Conservation (phyloP, 2,888 invertebrate genomes). For the Chalcosyrphus nemorum region DNA sequence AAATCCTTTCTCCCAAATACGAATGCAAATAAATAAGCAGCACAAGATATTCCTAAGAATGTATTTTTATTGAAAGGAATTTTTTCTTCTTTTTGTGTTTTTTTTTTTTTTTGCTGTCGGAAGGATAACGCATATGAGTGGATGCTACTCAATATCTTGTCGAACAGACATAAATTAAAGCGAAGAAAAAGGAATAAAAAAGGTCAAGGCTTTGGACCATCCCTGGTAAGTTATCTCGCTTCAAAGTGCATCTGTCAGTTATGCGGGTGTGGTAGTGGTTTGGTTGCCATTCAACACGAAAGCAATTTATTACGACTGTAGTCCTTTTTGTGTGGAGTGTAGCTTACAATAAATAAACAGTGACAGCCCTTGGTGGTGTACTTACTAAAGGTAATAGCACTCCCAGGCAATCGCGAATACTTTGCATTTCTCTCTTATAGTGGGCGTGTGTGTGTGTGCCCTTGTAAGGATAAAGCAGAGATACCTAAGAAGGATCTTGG, state of each 20-base stretch:
- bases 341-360: constrained; percentile 64
- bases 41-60: background rate
- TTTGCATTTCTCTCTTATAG: constrained; percentile 13
- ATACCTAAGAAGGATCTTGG: constrained; percentile 19
- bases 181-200: no score
- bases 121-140: constrained; percentile 13
- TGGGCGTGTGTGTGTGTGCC: constrained; percentile 4
- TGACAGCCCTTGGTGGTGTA: constrained; percentile 49
- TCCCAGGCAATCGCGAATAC: constrained; percentile 46
- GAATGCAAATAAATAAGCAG: background rate
- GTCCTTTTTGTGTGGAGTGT: constrained; percentile 30
- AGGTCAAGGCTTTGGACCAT: constrained; percentile 53
- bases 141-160: constrained; percentile 49
- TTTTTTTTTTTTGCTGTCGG: background rate
- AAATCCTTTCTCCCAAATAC: background rate
- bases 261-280: constrained; percentile 20
- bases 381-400: background rate
- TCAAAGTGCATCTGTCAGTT: constrained; percentile 57
- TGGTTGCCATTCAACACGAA: constrained; percentile 35
- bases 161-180: constrained; percentile 14
- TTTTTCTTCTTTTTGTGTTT: no score
- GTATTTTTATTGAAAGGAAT: background rate
- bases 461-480: constrained; percentile 6
- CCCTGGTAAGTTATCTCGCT: constrained; percentile 13
- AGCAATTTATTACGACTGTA: constrained; percentile 59